Evolutionary conservation across 2,888 invertebrate species (phyloP).

Genomic region (Diloba caeruleocephala): DNA sequence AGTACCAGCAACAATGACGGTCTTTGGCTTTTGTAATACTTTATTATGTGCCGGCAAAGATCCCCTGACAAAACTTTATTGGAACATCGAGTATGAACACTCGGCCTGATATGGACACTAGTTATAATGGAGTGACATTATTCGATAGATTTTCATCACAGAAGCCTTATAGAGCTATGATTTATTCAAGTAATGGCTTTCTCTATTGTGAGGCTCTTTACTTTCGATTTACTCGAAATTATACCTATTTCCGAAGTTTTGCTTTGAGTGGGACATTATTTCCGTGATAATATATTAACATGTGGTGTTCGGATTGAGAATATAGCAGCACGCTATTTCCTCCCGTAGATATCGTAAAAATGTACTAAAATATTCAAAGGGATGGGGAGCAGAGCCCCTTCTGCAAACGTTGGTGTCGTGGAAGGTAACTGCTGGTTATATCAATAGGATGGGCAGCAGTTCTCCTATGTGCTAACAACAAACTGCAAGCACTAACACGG

Average conservation of each 20-base stretch:
- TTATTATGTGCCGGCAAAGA: conserved; percentile 88
- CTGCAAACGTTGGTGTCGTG: too few species aligned
- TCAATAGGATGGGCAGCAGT: too few species aligned
- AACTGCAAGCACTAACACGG: too few species aligned
- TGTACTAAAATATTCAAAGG: too few species aligned
- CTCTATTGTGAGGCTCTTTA: conserved; percentile 29
- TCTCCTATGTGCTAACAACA: too few species aligned
- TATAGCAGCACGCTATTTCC: too few species aligned
- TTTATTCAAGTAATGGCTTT: conserved; percentile 50
- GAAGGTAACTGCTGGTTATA: too few species aligned
- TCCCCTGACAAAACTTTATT: conserved; percentile 89
- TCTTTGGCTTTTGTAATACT: conserved; percentile 89
- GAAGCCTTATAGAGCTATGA: conserved; percentile 52
- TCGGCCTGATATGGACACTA: conserved; percentile 80
- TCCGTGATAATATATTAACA: neutral
- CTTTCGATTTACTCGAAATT: conserved; percentile 1
- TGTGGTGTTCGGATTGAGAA: too few species aligned
- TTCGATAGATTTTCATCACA: conserved; percentile 66
- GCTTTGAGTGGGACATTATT: neutral
- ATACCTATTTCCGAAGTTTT: neutral
- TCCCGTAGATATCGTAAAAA: too few species aligned
- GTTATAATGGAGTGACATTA: conserved; percentile 77
- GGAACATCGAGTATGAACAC: conserved; percentile 86
- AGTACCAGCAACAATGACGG: conserved; percentile 89
- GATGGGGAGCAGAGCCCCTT: too few species aligned